A percentile compares a stretch with the other conserved stretches of the same genome.
These are phyloP conservation scores for Bombus huntii DNA, from an alignment of 1,140 invertebrate genomes.

Conservation along the genomic window DNA sequence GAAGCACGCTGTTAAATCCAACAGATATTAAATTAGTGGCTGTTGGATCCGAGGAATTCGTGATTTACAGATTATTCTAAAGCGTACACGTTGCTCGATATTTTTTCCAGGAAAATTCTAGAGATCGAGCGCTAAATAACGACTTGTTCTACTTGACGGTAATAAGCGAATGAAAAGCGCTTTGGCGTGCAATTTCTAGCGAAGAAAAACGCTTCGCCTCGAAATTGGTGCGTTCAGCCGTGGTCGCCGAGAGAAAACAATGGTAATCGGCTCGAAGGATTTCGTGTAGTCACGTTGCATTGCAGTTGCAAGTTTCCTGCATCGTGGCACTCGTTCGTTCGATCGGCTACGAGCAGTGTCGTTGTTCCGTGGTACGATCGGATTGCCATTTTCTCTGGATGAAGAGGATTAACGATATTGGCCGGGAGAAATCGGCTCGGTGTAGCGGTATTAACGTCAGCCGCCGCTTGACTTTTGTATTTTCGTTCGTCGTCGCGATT, in stretches of 20 bases:
- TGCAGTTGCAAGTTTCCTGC: background rate
- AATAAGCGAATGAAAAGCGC: too few relatives aligned
- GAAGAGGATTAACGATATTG: constrained; percentile 53
- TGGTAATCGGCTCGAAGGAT: background rate
- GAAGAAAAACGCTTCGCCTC: background rate
- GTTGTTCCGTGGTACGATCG: constrained; percentile 23
- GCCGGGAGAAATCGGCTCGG: background rate
- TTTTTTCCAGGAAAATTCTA: too few relatives aligned
- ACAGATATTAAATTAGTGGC: too few relatives aligned
- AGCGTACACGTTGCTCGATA: too few relatives aligned
- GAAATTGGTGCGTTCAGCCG: too few relatives aligned
- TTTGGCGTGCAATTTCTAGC: background rate
- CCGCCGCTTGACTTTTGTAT: constrained; percentile 52
- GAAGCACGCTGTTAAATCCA: too few relatives aligned
- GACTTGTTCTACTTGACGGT: too few relatives aligned
- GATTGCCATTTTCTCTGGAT: too few relatives aligned
- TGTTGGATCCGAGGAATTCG: too few relatives aligned
- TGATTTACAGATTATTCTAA: too few relatives aligned
- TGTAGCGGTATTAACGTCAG: constrained; percentile 30
- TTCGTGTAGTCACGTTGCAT: background rate
- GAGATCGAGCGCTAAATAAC: too few relatives aligned
- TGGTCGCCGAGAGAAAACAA: background rate
- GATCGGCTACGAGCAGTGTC: background rate
- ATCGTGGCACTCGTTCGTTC: background rate
- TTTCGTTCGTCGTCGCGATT: constrained; percentile 43